These are phyloP conservation scores for Calliopsis andreniformis DNA, from an alignment of 1,140 invertebrate species.

Conservation along the genomic window DNA sequence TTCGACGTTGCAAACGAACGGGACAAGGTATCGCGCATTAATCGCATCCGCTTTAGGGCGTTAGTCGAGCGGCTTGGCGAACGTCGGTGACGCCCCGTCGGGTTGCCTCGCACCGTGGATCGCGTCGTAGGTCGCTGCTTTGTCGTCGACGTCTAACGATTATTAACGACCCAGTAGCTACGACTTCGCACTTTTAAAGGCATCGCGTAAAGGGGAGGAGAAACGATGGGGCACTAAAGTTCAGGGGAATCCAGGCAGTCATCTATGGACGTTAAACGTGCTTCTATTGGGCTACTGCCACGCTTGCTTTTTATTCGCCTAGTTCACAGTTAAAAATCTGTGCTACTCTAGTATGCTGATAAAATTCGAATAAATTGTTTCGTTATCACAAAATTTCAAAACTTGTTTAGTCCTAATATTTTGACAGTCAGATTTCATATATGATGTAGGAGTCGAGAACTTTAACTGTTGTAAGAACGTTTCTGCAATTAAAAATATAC, in stretches of 20 bases:
- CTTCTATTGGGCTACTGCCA: too few relatives aligned
- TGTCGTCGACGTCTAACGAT: conserved; percentile 60
- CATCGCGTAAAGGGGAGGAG: neutral
- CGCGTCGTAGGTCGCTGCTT: conserved; percentile 59
- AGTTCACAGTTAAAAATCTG: too few relatives aligned
- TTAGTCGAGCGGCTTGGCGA: neutral
- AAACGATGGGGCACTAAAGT: neutral
- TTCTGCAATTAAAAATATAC: too few relatives aligned
- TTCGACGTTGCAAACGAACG: neutral
- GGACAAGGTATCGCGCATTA: conserved; percentile 16
- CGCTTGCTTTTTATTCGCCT: neutral
- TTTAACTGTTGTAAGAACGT: too few relatives aligned
- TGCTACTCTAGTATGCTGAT: too few relatives aligned
- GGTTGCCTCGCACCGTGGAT: conserved; percentile 5
- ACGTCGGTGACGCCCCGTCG: conserved; percentile 19
- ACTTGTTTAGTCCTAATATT: too few relatives aligned
- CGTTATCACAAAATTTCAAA: too few relatives aligned
- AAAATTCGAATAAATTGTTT: too few relatives aligned
- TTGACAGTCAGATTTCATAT: too few relatives aligned
- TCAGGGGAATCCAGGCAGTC: neutral
- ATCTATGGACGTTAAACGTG: neutral
- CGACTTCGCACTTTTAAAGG: conserved; percentile 20
- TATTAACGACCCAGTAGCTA: conserved; percentile 62
- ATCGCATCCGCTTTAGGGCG: conserved; percentile 34
- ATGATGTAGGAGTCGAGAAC: too few relatives aligned